These are phyloP conservation scores for Coracias cyanogaster DNA, from an alignment of 2,797 vertebrate genomes.

Conservation along the genomic window DNA sequence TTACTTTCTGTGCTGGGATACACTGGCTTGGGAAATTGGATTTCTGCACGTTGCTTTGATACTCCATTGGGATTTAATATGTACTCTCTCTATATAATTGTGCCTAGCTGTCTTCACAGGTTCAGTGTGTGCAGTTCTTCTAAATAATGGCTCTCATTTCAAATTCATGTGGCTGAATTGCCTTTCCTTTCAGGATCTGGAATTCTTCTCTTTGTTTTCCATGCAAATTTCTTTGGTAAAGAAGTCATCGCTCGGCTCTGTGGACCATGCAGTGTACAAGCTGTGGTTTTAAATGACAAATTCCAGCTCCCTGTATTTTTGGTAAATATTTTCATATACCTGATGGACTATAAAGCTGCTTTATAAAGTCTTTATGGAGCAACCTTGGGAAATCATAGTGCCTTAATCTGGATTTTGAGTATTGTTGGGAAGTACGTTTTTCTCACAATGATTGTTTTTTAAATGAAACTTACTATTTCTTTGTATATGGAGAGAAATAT, in stretches of 20 bases:
- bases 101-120: neutral
- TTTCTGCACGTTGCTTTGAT: neutral
- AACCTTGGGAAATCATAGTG: neutral
- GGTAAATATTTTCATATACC: constrained; percentile 78
- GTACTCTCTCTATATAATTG: neutral
- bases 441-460: neutral
- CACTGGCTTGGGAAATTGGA: neutral
- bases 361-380: neutral
- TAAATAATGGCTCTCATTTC: neutral
- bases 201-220: constrained; percentile 95
- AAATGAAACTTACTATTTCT: neutral
- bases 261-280: constrained; percentile 95
- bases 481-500: neutral
- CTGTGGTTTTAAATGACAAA: constrained; percentile 96
- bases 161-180: neutral
- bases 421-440: neutral
- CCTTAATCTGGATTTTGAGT: neutral
- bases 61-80: neutral
- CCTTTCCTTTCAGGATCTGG: constrained; percentile 85
- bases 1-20: neutral
- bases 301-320: constrained; percentile 97
- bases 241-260: constrained; percentile 92
- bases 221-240: constrained; percentile 88
- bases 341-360: neutral
- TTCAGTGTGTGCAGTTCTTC: neutral